Conservation (phyloP, 2,797 vertebrate genomes). For the Peromyscus attwateri region DNA sequence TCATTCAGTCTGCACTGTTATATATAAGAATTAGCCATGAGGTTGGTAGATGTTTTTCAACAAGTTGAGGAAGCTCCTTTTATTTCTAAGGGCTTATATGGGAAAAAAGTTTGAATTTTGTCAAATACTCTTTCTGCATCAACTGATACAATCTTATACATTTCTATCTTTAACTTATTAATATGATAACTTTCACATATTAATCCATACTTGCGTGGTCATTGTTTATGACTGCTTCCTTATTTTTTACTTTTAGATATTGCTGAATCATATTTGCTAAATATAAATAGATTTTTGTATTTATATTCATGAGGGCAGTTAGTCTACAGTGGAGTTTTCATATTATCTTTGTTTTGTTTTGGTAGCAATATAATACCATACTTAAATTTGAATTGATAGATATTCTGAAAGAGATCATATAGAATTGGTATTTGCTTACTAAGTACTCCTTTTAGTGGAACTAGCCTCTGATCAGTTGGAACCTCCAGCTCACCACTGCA, state of each 20-base stretch:
- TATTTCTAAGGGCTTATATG: neutral
- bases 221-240: neutral
- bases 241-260: neutral
- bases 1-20: neutral
- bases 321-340: neutral
- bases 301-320: neutral
- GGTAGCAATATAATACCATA: neutral
- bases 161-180: neutral
- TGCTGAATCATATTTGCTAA: neutral
- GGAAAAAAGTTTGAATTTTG: neutral
- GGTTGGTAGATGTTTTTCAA: conserved; percentile 6
- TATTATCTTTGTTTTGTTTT: neutral
- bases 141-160: neutral
- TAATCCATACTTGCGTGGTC: neutral
- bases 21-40: neutral
- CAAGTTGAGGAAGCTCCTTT: neutral
- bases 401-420: neutral
- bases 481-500: neutral
- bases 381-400: neutral
- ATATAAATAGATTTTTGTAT: neutral
- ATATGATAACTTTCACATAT: neutral
- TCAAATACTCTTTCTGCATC: neutral
- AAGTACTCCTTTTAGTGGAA: neutral
- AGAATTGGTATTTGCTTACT: neutral
- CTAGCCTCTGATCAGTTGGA: neutral